A percentile compares a stretch with the other conserved stretches of the same genome.
phyloP scores from a whole-genome alignment of 2,888 invertebrate genomes.

The Bugula neritina region DNA sequence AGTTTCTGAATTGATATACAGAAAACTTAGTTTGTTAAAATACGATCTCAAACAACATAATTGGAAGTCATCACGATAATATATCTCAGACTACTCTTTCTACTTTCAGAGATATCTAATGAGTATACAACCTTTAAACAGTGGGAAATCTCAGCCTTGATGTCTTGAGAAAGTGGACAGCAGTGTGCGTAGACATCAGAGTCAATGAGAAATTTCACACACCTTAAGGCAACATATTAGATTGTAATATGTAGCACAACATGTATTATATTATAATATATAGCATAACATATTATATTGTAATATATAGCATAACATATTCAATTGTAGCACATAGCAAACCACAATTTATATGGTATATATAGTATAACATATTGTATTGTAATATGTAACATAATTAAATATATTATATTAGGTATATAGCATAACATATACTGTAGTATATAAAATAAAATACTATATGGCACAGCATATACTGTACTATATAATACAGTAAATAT shows the following conservation, averaged over 20 bases:
- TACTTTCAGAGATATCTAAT: too few species aligned
- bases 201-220: background rate
- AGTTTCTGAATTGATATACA: too few species aligned
- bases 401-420: background rate
- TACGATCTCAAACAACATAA: too few species aligned
- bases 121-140: conserved; percentile 4
- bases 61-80: too few species aligned
- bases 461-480: background rate
- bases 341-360: too few species aligned
- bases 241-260: background rate
- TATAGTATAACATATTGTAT: background rate
- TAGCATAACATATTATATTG: background rate
- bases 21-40: too few species aligned
- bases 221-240: background rate
- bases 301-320: background rate
- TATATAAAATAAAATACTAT: background rate
- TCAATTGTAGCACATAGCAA: background rate
- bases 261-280: background rate
- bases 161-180: background rate
- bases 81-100: too few species aligned
- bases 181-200: conserved; percentile 10
- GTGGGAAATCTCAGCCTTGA: conserved; percentile 7
- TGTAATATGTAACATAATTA: background rate
- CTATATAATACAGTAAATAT: background rate
- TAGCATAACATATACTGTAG: background rate